A percentile compares a stretch with the other conserved stretches of the same genome.
Evolutionary conservation across 2,888 invertebrate genomes (phyloP).

Genomic region (Xylota sylvarum): DNA sequence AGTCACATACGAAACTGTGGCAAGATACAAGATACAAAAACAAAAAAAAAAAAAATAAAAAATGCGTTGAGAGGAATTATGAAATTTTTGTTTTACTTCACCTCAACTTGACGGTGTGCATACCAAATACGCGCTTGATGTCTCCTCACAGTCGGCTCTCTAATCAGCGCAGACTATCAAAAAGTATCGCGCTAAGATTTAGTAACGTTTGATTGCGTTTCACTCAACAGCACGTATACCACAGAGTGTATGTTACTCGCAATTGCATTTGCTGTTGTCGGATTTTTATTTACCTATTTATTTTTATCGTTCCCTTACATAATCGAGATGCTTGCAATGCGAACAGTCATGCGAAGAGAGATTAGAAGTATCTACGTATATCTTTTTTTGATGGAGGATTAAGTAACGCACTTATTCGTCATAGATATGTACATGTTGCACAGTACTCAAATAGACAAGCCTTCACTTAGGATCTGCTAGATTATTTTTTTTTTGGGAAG

Average conservation of each 20-base stretch:
- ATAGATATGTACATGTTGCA: background rate
- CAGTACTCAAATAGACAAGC: background rate
- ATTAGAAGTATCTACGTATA: constrained; percentile 12
- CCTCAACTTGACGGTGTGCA: constrained; percentile 39
- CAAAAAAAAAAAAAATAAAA: constrained; percentile 26
- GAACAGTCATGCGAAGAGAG: constrained; percentile 1
- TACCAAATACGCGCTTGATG: constrained; percentile 50
- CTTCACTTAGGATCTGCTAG: background rate
- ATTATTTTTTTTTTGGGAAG: background rate
- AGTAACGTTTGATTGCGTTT: constrained; percentile 62
- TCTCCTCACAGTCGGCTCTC: constrained; percentile 25
- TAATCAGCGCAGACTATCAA: constrained; percentile 64
- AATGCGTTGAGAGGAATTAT: constrained; percentile 52
- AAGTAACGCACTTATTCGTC: constrained; percentile 5
- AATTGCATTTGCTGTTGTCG: constrained; percentile 26
- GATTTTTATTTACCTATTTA: constrained; percentile 12
- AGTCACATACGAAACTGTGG: constrained; percentile 35
- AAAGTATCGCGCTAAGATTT: constrained; percentile 49
- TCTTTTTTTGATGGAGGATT: background rate
- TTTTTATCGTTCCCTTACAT: constrained; percentile 1
- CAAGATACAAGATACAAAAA: constrained; percentile 3
- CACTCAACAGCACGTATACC: constrained; percentile 18
- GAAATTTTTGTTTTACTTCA: constrained; percentile 56
- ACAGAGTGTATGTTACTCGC: constrained; percentile 11
- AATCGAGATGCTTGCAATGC: constrained; percentile 3